Evolutionary conservation across 1,140 invertebrate genomes (phyloP).

Genomic region (Pararge aegeria): DNA sequence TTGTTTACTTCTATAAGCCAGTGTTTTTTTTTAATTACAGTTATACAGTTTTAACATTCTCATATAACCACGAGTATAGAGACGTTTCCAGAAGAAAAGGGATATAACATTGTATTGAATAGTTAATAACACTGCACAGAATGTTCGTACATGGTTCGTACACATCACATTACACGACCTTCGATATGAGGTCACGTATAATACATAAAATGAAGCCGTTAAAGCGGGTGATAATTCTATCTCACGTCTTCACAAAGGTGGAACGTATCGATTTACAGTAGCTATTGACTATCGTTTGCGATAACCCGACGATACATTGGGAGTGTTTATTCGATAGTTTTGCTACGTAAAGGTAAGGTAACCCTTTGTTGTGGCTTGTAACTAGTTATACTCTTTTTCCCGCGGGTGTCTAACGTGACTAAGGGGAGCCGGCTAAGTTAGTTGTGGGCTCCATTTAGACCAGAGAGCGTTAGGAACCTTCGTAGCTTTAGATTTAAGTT

Average conservation of each 20-base stretch:
- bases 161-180: not conserved
- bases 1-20: no score
- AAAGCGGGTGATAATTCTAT: slow-evolving; percentile 2
- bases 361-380: no score
- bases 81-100: not conserved
- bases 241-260: slow-evolving; percentile 7
- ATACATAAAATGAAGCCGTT: slow-evolving; percentile 4
- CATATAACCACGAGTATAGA: not conserved
- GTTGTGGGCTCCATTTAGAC: no score
- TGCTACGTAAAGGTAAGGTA: slow-evolving; percentile 3
- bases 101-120: not conserved
- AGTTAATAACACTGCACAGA: not conserved
- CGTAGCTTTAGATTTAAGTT: no score
- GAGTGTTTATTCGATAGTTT: slow-evolving; percentile 59
- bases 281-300: slow-evolving; percentile 51
- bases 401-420: no score
- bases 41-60: not conserved
- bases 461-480: no score
- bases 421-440: no score
- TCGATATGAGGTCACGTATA: not conserved
- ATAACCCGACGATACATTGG: slow-evolving; percentile 60
- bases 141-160: not conserved
- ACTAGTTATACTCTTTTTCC: no score
- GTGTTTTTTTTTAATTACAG: not conserved
- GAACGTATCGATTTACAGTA: slow-evolving; percentile 42